These are phyloP conservation scores for Glossophaga mutica DNA, from an alignment of 2,797 vertebrate species.

Conservation along the genomic window DNA sequence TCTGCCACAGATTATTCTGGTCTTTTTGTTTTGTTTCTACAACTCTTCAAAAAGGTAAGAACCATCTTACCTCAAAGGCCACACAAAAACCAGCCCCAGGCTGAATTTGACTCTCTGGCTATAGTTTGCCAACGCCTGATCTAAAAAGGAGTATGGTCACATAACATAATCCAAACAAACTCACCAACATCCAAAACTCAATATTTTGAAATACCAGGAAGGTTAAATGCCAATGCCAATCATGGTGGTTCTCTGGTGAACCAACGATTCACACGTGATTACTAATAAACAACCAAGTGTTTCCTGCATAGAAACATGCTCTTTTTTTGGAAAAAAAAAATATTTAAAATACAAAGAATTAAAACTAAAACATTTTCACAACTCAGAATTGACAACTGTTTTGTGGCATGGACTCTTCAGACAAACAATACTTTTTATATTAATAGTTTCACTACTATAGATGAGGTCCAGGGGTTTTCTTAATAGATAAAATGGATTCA, in stretches of 20 bases:
- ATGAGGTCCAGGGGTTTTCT: neutral
- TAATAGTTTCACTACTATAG: neutral
- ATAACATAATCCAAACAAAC: neutral
- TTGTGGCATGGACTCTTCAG: neutral
- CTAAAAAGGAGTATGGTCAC: neutral
- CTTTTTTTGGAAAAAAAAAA: neutral
- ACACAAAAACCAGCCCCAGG: neutral
- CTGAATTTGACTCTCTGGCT: neutral
- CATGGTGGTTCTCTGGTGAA: neutral
- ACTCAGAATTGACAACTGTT: constrained; percentile 26
- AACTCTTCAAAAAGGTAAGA: neutral
- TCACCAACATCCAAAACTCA: neutral
- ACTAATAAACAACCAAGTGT: neutral
- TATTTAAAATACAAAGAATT: neutral
- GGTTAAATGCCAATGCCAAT: neutral
- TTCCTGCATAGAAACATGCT: neutral
- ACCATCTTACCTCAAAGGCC: neutral
- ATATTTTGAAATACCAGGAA: neutral
- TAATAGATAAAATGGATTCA: neutral
- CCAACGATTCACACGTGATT: neutral
- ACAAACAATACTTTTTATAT: neutral
- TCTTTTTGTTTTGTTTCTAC: neutral
- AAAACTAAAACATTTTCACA: neutral
- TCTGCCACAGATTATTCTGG: neutral
- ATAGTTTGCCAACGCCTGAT: neutral